A percentile compares a stretch with the other conserved stretches of the same genome.
These are phyloP conservation scores for Sitodiplosis mosellana DNA, from an alignment of 1,140 invertebrate genomes.

Conservation along the genomic window DNA sequence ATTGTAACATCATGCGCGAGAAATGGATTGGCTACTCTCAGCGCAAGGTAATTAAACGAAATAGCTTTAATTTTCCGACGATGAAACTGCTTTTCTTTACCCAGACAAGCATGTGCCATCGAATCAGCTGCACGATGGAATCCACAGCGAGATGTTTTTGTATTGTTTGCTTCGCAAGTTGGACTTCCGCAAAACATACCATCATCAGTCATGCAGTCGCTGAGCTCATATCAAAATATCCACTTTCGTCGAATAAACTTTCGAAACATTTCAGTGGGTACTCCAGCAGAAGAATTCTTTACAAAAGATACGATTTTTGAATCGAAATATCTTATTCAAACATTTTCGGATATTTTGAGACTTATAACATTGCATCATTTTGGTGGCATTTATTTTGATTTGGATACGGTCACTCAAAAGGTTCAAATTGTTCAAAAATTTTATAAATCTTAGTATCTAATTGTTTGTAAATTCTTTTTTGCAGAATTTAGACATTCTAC, in stretches of 20 bases:
- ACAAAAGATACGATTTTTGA: conserved; percentile 30
- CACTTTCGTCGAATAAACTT: conserved; percentile 33
- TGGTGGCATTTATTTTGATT: conserved; percentile 3
- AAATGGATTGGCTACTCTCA: too few species aligned
- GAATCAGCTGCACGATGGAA: conserved; percentile 44
- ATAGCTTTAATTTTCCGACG: too few species aligned
- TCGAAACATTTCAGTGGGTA: conserved; percentile 33
- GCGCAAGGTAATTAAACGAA: too few species aligned
- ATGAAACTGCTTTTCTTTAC: too few species aligned
- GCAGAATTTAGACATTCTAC: too few species aligned
- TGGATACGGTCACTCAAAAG: too few species aligned
- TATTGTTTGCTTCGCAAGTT: conserved; percentile 32
- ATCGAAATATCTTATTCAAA: conserved; percentile 26
- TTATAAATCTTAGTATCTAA: too few species aligned
- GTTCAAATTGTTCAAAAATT: too few species aligned
- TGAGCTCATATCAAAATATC: conserved; percentile 34
- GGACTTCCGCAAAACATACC: conserved; percentile 16
- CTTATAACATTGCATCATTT: not conserved
- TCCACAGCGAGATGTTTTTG: conserved; percentile 32
- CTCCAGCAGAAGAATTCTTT: conserved; percentile 41
- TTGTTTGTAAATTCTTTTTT: too few species aligned
- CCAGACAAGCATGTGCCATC: conserved; percentile 45
- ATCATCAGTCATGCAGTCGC: conserved; percentile 13
- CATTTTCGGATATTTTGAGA: conserved; percentile 1
- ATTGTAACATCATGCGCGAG: too few species aligned